Conservation (phyloP, 1,140 invertebrate species). For the Drosophila willistoni region DNA sequence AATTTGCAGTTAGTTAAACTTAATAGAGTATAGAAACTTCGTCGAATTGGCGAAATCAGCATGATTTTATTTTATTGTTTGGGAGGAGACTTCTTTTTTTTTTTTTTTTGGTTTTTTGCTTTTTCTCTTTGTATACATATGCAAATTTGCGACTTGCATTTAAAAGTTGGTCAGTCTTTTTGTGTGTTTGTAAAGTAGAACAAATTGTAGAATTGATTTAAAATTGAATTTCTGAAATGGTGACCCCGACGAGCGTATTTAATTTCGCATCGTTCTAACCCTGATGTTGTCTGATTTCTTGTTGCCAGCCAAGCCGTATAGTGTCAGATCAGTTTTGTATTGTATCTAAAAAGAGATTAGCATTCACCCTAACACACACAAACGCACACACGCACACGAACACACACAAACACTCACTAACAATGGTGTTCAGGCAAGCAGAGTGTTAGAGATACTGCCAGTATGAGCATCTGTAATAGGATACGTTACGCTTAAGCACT, state of each 20-base stretch:
- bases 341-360: slow-evolving; percentile 1
- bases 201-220: slow-evolving; percentile 13
- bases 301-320: slow-evolving; percentile 7
- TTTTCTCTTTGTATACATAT: slow-evolving; percentile 19
- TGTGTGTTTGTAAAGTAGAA: slow-evolving; percentile 21
- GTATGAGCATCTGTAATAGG: slow-evolving; percentile 37
- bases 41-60: too few relatives aligned
- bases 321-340: background rate
- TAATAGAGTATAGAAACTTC: too few relatives aligned
- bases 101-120: background rate
- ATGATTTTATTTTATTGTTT: background rate
- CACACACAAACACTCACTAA: background rate
- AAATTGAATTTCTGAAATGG: slow-evolving; percentile 19
- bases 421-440: slow-evolving; percentile 21
- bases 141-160: slow-evolving; percentile 33
- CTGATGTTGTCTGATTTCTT: background rate
- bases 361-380: background rate
- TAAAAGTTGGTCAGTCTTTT: slow-evolving; percentile 25
- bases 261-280: background rate
- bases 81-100: background rate
- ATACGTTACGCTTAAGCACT: slow-evolving; percentile 24
- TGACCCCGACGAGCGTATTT: slow-evolving; percentile 15
- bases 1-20: too few relatives aligned
- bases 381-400: background rate
- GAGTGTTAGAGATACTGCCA: background rate